Evolutionary conservation across 2,888 invertebrate species (phyloP), one percentile per base, ranked within the genome.

Genomic region (Lasioglossum zephyrum): DNA sequence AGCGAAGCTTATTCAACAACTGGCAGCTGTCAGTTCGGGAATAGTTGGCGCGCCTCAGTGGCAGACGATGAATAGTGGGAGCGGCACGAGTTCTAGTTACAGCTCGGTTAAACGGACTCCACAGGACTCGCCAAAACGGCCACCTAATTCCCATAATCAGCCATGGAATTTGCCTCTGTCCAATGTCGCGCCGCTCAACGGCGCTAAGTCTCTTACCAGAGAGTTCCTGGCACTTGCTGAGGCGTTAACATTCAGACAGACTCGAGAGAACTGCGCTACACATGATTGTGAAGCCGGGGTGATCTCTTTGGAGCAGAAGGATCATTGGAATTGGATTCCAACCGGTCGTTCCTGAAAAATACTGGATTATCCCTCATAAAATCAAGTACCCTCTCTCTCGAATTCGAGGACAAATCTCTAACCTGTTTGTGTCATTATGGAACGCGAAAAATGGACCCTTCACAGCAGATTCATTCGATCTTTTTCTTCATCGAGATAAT

Each of bases 101-200:
- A 89, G 87, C 89, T 86, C 88, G 88, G 90, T 92, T 93, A 92
- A 93, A 93, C 89, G 92, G 79, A 77, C 75, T 85, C 85, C 73
- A 18, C 75, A 73, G 69, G 76, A 91, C 90, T 92, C 92, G 90
- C 83, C 90, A 91, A 88, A 89, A 92, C 91, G 89, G 91, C 88
- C 89, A 92, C 89, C 92, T 93, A 93, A 94, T 94, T 93, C 91
- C 90, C 91, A 92, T 93, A 92, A 93, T 94, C 92, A 92, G 90
- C 91, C 88, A 86, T 89, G 91, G 92, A 93, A 93, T 93, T 87
- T 57, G 78, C 81, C 72, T 79, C 80, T 79, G 82, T 84, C 78
- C 72, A 75, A 70, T 70, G 73, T 82, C 75, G 81, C 77, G 66
- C 77, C 77, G 70, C 72, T 81, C 74, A 69, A 77, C 76, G 69